Base-by-base conservation (phyloP, 2,888 invertebrate genomes). In the Sepioteuthis lessoniana region DNA sequence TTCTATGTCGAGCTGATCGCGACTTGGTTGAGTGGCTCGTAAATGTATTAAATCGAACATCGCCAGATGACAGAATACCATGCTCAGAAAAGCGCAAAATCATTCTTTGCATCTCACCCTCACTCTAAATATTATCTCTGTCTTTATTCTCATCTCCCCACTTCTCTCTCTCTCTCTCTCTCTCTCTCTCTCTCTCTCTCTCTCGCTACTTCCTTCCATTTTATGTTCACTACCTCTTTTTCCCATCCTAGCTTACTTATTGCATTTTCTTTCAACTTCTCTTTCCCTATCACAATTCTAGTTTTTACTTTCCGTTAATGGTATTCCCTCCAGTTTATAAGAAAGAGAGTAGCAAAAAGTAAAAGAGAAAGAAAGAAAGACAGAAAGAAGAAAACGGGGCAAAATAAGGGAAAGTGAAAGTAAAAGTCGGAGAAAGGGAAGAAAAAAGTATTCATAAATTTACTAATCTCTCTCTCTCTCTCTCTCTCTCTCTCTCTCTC, bases 1-100 rank as follows among this genome's bases (percentile, higher is more conserved):
- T 76, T 76, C 76, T n/a, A 76, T 76, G 76, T 35, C 76, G 76
- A 76, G 16, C 35, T 76, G n/a, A 76, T 76, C 76, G n/a, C 76
- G 76, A n/a, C n/a, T 76, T 76, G 76, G n/a, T 76, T 76, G n/a
- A 35, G n/a, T 76, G n/a, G 19, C 13, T 76, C 76, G n/a, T 76
- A n/a, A 76, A 76, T 76, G 76, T 76, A 76, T 76, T 76, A 76
- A 76, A 76, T n/a, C 76, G 76, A 76, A 76, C 35, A 76, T 76
- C n/a, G 76, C 76, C 76, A 76, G 76, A 76, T 76, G 76, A n/a
- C 76, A 76, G n/a, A 76, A 76, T 76, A 3, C 76, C 76, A 76
- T 76, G 76, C 76, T n/a, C 76, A 16, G 19, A 76, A 76, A n/a
- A n/a, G n/a, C n/a, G 76, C 76, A 76, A 76, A 76, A 76, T n/a